Evolutionary conservation across 2,797 vertebrate genomes (phyloP).

Genomic region (Molothrus ater): DNA sequence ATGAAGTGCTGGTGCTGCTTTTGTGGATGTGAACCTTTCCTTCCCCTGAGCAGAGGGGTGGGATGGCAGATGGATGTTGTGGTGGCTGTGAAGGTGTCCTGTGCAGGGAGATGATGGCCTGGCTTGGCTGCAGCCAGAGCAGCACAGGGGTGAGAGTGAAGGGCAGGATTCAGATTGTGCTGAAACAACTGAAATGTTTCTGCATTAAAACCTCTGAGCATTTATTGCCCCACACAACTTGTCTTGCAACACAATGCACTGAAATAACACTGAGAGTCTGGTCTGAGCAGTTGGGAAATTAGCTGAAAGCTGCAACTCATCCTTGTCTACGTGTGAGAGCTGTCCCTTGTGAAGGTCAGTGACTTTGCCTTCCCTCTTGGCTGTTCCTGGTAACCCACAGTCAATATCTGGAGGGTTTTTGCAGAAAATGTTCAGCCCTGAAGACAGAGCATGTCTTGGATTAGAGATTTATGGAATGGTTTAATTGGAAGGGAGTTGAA

Average conservation of each 20-base stretch:
- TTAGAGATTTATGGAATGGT: not conserved
- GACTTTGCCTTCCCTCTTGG: not conserved
- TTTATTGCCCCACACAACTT: not conserved
- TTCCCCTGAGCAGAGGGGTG: not conserved
- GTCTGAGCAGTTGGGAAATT: not conserved
- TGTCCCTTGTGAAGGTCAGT: not conserved
- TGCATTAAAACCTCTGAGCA: not conserved
- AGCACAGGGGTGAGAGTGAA: rapidly evolving
- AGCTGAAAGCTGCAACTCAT: not conserved
- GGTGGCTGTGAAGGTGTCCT: not conserved
- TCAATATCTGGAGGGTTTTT: not conserved
- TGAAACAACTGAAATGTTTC: not conserved
- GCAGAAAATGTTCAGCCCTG: not conserved
- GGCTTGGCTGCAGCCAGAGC: not conserved
- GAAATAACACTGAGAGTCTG: not conserved
- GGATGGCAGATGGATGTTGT: not conserved
- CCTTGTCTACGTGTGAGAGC: not conserved
- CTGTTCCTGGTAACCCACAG: not conserved
- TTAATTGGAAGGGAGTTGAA: not conserved
- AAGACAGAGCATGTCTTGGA: rapidly evolving
- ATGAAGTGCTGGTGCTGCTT: not conserved
- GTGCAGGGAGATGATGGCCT: too few relatives aligned
- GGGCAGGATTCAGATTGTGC: rapidly evolving
- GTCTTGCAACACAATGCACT: not conserved
- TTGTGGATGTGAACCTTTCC: not conserved